A percentile compares a stretch with the other conserved stretches of the same genome.
These are phyloP conservation scores for Uloborus plumipes DNA, from an alignment of 2,888 invertebrate species.

Conservation along the genomic window DNA sequence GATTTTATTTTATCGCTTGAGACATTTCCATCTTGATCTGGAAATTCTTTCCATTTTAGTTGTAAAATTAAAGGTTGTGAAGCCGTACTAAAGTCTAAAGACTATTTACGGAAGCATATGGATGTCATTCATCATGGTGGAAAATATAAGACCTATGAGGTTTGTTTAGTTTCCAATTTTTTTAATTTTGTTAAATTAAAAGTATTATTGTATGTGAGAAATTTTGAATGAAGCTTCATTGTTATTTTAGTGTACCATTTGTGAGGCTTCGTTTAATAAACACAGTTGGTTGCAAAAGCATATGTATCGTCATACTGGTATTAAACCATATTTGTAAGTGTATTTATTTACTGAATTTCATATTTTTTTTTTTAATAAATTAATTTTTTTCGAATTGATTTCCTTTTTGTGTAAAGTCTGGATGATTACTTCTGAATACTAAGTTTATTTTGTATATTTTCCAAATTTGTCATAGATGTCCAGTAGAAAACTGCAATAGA, in stretches of 20 bases:
- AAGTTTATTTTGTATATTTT: neutral
- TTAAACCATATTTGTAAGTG: slow-evolving; percentile 51
- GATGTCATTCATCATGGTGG: slow-evolving; percentile 17
- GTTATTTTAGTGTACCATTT: slow-evolving; percentile 67
- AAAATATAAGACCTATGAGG: slow-evolving; percentile 30
- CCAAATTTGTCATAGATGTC: slow-evolving; percentile 66
- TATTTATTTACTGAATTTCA: neutral
- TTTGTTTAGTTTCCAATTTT: neutral
- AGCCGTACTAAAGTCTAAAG: slow-evolving; percentile 19
- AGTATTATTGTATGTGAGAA: neutral
- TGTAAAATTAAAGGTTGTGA: slow-evolving; percentile 18
- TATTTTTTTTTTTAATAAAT: no score
- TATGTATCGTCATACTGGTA: slow-evolving; percentile 59
- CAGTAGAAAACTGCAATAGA: slow-evolving; percentile 67
- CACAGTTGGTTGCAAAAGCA: slow-evolving; percentile 68
- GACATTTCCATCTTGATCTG: no score
- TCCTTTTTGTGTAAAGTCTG: no score
- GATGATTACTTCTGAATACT: neutral
- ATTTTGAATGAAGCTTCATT: neutral
- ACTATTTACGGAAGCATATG: slow-evolving; percentile 19
- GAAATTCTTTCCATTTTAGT: slow-evolving; percentile 20
- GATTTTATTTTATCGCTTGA: no score
- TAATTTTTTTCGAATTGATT: no score
- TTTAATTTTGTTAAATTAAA: neutral
- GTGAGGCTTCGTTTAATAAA: slow-evolving; percentile 68